Evolutionary conservation across 2,113 vertebrate genomes (phyloP), one percentile per base, ranked within the genome.

Genomic region (Numenius arquata): DNA sequence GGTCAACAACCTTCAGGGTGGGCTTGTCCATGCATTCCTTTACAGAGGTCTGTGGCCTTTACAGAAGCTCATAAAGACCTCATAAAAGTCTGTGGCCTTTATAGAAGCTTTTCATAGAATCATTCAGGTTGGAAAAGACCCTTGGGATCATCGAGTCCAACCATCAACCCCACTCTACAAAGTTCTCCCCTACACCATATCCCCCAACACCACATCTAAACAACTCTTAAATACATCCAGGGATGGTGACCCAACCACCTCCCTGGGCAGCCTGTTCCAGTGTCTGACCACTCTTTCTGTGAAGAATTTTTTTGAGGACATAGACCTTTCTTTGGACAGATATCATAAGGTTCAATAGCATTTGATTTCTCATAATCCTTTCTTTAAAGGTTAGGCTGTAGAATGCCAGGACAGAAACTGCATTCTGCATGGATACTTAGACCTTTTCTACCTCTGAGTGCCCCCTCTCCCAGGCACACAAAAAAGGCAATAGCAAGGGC

Each of bases 1-100:
- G 40, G n/a, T 40, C n/a, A 48, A 12, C 62, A 50, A 25, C 50
- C 50, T 66, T 59, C 32, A 47, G 40, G 26, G 15, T 53, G 34
- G 48, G 26, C 38, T 38, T 4, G 2, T 23, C 34, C 8, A 10
- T 1, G 0, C 3, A 3, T 11, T 66, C 45, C 32, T 90, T 34
- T 29, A 19, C 14, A 59, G 56, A 53, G 66, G 36, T 25, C 43
- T 45, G 4, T 45, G 43, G 43, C 43, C 43, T 45, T 45, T 45
- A 43, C 43, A 43, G 43, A 43, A 43, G 43, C 43, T 43, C 15
- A 43, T 43, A 47, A 47, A 47, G 45, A 47, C 19, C 45, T 47
- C 19, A 47, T 20, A 47, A 47, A 47, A 47, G 19, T 47, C 19
- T 47, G 20, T 47, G 45, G 20, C 45, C 45, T 47, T 47, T 47